A percentile compares a stretch with the other conserved stretches of the same genome.
phyloP scores from a whole-genome alignment of 2,113 vertebrate genomes.

The Desmodus rotundus region DNA sequence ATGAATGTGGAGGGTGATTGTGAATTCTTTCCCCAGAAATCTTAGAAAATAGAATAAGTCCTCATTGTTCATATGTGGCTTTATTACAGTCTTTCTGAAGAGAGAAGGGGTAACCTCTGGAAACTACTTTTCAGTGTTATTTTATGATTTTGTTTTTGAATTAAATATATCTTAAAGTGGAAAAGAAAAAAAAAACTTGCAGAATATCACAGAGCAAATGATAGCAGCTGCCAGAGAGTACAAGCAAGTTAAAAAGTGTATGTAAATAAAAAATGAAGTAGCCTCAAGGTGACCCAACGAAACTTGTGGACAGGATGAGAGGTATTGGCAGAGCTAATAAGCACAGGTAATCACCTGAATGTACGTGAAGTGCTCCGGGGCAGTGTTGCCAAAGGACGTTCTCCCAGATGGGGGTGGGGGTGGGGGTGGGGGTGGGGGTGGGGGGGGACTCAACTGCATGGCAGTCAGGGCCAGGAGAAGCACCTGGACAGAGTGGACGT shows the following conservation, averaged over 20 bases:
- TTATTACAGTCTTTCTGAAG: not conserved
- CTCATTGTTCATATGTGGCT: not conserved
- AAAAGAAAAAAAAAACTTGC: not conserved
- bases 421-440: no score
- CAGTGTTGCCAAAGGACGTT: not conserved
- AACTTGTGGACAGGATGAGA: conserved; percentile 48
- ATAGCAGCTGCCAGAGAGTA: conserved; percentile 44
- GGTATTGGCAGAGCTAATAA: conserved; percentile 61
- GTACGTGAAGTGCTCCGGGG: conserved; percentile 4
- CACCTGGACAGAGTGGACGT: conserved; percentile 7
- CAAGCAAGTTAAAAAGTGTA: conserved; percentile 25
- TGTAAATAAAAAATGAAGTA: conserved; percentile 67
- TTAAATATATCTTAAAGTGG: not conserved
- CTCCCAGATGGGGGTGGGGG: not conserved
- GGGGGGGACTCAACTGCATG: not conserved
- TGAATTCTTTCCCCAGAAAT: conserved; percentile 37
- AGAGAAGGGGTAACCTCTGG: not conserved
- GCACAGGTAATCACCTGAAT: conserved; percentile 46
- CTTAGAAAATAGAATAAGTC: not conserved
- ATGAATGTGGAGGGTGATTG: not conserved
- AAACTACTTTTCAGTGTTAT: not conserved
- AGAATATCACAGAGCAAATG: not conserved
- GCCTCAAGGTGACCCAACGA: conserved; percentile 64
- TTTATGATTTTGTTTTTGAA: conserved; percentile 46
- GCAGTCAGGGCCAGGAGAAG: not conserved